Evolutionary conservation across 2,113 vertebrate genomes (phyloP), one percentile per base, ranked within the genome.

Genomic region (Pholis gunnellus): DNA sequence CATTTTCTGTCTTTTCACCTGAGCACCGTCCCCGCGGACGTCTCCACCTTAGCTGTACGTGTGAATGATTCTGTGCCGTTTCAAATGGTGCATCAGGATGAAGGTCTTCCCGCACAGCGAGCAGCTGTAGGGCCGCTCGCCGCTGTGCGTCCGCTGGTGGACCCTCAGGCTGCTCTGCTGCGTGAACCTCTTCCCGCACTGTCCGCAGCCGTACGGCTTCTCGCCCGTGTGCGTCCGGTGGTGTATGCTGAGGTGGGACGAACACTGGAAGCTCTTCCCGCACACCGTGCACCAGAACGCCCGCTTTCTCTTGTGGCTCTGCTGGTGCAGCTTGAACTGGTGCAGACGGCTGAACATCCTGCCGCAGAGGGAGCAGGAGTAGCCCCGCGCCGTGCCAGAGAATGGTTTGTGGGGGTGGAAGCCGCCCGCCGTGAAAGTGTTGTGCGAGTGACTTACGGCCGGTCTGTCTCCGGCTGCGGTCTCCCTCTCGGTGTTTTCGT

Each of bases 131-230:
- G 94, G 94, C 73, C 93, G 87, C 69, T 94, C 94, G 1, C 94
- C 94, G 44, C 94, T 95, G 93, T 95, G 94, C 0, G 94, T 93
- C 78, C 93, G 90, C 92, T 94, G 94, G 87, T 95, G 94, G 13
- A 93, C 93, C 79, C 93, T 83, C 80, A 95, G 91, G 46, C 94
- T 94, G 90, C 94, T 94, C 90, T 94, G 94, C 84, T 94, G 94
- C 34, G 93, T 94, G 86, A 95, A 95, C 61, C 94, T 63, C 83
- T 94, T 94, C 13, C 94, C 94, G 13, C 94, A 95, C 72, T 93
- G 89, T 0, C 81, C 84, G 70, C 94, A 95, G 0, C 89, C 88
- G 40, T 89, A 95, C 0, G 94, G 94, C 78, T 93, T 94, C 90
- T 95, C 93, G 2, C 94, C 94, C 9, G 94, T 94, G 92, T 94